These are phyloP conservation scores for Catonia carolina DNA, from an alignment of 2,888 invertebrate species.

Conservation along the genomic window DNA sequence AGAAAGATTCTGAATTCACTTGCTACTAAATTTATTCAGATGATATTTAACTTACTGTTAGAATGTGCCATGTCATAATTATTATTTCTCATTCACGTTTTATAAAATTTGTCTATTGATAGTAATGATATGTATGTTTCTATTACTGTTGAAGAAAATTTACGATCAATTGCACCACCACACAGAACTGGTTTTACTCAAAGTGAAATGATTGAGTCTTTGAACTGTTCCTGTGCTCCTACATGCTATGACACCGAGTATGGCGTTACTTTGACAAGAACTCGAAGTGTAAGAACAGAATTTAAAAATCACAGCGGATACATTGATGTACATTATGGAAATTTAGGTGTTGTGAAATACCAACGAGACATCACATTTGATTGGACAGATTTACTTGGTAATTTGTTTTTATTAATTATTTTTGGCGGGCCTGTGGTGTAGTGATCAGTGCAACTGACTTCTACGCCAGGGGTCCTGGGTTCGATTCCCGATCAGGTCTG, in stretches of 20 bases:
- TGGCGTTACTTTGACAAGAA: constrained; percentile 27
- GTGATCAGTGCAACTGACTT: too few species aligned
- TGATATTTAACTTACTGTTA: too few species aligned
- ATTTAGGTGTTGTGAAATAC: constrained; percentile 31
- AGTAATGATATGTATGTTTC: too few species aligned
- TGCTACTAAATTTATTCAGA: too few species aligned
- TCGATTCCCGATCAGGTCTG: too few species aligned
- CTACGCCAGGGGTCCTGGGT: too few species aligned
- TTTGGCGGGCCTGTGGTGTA: too few species aligned
- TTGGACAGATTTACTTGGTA: constrained; percentile 32
- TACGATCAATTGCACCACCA: constrained; percentile 29
- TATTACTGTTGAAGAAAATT: constrained; percentile 19
- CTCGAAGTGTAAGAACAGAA: constrained; percentile 21
- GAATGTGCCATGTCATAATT: too few species aligned
- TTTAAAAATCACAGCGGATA: constrained; percentile 23
- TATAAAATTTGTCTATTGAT: too few species aligned
- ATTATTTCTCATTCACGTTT: too few species aligned
- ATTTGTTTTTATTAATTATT: too few species aligned
- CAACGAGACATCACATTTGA: constrained; percentile 32
- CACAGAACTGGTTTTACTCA: constrained; percentile 29
- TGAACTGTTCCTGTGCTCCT: constrained; percentile 32
- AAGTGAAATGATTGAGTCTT: constrained; percentile 26
- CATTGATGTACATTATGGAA: constrained; percentile 32
- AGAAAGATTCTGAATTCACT: too few species aligned
- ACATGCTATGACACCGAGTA: constrained; percentile 33